phyloP scores from a whole-genome alignment of 2,797 vertebrate genomes.

The Corythornis leucogaster region DNA sequence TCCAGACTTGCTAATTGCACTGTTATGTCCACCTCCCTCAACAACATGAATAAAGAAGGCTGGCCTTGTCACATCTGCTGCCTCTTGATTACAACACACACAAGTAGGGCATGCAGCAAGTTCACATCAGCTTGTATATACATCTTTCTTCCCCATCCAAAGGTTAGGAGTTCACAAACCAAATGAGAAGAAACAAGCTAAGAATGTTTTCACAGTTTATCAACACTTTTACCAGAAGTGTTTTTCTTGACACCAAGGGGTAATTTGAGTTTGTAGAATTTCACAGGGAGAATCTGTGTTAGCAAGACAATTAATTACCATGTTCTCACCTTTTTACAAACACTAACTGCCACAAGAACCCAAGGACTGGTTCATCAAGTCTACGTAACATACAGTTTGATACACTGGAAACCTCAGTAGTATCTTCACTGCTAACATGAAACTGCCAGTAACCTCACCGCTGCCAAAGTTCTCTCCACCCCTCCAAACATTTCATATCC shows the following conservation, averaged over 20 bases:
- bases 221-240: neutral
- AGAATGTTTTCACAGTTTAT: neutral
- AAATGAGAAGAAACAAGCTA: neutral
- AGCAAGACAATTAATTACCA: neutral
- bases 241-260: neutral
- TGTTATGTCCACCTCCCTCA: neutral
- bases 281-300: neutral
- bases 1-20: neutral
- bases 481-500: neutral
- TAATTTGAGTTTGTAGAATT: neutral
- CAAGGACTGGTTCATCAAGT: accelerated
- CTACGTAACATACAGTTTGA: accelerated
- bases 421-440: neutral
- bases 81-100: neutral
- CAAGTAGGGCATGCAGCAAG: neutral
- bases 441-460: neutral
- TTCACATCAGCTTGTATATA: neutral
- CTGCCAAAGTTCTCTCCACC: neutral
- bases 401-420: neutral
- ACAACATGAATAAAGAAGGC: neutral
- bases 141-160: neutral
- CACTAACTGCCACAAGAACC: neutral
- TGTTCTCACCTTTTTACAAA: neutral
- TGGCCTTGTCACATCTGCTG: neutral
- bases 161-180: neutral